Conservation (phyloP, 2,113 vertebrate species). For the Corythaeola cristata region DNA sequence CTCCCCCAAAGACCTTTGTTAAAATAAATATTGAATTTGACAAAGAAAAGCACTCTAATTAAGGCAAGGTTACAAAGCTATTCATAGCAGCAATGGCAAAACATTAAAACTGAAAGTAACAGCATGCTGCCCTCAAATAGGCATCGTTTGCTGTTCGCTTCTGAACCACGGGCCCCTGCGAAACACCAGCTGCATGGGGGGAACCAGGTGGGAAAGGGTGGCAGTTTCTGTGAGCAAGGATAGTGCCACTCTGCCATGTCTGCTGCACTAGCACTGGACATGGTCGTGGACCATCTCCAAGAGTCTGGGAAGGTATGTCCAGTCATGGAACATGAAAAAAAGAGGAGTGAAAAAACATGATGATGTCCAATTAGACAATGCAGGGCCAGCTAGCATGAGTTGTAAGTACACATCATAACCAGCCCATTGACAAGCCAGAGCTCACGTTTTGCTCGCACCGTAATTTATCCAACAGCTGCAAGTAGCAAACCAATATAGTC, state of each 20-base stretch:
- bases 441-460: background rate
- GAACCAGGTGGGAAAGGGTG: background rate
- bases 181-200: background rate
- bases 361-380: background rate
- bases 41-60: background rate
- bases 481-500: background rate
- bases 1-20: background rate
- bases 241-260: accelerated
- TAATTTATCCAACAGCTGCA: background rate
- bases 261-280: background rate
- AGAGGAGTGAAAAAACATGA: background rate
- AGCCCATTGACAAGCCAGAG: background rate
- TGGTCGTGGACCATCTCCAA: background rate
- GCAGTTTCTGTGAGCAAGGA: background rate
- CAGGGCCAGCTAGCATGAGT: background rate
- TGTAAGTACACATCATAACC: background rate
- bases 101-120: slow-evolving; percentile 27
- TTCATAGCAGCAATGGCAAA: background rate
- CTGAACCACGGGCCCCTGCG: background rate
- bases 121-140: background rate
- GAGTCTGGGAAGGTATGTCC: background rate
- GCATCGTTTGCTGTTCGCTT: background rate
- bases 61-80: background rate
- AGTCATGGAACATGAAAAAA: background rate
- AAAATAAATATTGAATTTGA: background rate